These are phyloP conservation scores for Drosophila sucinea DNA, from an alignment of 1,140 invertebrate species.

Conservation along the genomic window DNA sequence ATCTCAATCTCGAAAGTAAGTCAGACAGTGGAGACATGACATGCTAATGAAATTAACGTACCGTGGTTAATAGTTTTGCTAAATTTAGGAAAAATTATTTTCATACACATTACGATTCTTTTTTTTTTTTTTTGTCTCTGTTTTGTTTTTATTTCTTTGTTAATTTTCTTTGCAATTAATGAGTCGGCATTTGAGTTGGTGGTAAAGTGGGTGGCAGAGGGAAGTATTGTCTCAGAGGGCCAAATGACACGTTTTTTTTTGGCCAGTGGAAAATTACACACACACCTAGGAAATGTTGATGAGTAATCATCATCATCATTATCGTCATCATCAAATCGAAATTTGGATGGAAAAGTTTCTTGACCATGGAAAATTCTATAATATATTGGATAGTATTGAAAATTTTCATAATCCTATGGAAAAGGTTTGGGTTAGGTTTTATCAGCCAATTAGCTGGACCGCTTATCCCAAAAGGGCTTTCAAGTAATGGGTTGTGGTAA, in stretches of 20 bases:
- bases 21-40: conserved; percentile 52
- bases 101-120: conserved; percentile 34
- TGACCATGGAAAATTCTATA: background rate
- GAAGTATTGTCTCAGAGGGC: background rate
- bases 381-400: background rate
- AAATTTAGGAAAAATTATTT: conserved; percentile 76
- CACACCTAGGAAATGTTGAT: background rate
- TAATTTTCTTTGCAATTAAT: conserved; percentile 63
- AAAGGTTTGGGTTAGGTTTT: too few species aligned
- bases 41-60: conserved; percentile 78
- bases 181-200: conserved; percentile 29
- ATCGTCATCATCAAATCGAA: conserved; percentile 5
- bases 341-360: conserved; percentile 12
- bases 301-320: conserved; percentile 1
- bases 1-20: conserved; percentile 11
- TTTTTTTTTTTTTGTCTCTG: conserved; percentile 5
- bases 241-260: conserved; percentile 29
- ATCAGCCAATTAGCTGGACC: too few species aligned
- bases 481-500: too few species aligned
- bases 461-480: too few species aligned
- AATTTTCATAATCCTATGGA: too few species aligned
- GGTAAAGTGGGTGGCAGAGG: background rate
- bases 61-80: conserved; percentile 78
- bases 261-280: conserved; percentile 52
- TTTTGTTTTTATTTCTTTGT: conserved; percentile 55